Evolutionary conservation across 2,797 vertebrate species (phyloP).

Genomic region (Lagodon rhomboides): DNA sequence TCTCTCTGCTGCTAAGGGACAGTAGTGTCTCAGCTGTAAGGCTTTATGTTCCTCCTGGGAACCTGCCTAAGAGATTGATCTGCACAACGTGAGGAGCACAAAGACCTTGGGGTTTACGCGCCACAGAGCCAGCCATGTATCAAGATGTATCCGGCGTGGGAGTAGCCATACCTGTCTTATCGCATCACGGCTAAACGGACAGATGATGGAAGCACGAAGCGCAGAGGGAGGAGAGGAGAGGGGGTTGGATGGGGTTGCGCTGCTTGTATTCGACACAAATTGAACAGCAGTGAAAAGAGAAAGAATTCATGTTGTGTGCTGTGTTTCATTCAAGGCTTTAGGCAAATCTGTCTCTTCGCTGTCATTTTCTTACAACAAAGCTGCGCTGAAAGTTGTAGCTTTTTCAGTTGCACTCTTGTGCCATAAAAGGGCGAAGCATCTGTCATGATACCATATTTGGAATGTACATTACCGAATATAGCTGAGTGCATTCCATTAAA

Average conservation of each 20-base stretch:
- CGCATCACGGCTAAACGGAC: constrained; percentile 73
- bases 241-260: constrained; percentile 1
- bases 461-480: not conserved
- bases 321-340: constrained; percentile 15
- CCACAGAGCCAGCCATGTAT: constrained; percentile 69
- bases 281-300: constrained; percentile 46
- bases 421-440: not conserved
- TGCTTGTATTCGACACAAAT: constrained; percentile 40
- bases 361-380: not conserved
- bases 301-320: constrained; percentile 30
- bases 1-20: constrained; percentile 73
- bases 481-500: constrained; percentile 15
- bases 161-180: constrained; percentile 78
- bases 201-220: constrained; percentile 62
- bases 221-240: constrained; percentile 23
- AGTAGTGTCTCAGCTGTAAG: constrained; percentile 79
- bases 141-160: constrained; percentile 76
- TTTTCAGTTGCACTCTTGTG: not conserved
- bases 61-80: constrained; percentile 81
- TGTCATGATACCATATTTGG: not conserved
- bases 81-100: constrained; percentile 76
- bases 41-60: constrained; percentile 82
- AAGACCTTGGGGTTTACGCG: constrained; percentile 76
- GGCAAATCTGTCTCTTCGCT: constrained; percentile 1
- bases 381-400: not conserved